These are phyloP conservation scores for Sinocyclocheilus grahami DNA, from an alignment of 2,113 vertebrate genomes.

Conservation along the genomic window DNA sequence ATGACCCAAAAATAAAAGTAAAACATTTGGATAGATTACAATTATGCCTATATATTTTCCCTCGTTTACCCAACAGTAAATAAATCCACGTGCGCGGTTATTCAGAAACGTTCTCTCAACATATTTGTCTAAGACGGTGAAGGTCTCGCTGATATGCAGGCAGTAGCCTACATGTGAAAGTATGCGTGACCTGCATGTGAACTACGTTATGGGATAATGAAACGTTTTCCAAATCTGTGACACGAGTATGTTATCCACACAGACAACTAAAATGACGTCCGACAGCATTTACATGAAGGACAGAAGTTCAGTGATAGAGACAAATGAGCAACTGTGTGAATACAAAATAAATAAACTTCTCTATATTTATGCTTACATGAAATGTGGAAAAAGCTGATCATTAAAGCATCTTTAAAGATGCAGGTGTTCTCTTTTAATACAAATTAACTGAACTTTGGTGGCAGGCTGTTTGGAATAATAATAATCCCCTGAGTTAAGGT, in stretches of 20 bases:
- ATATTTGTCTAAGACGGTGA: background rate
- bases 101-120: background rate
- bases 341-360: background rate
- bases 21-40: background rate
- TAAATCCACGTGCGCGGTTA: background rate
- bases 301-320: background rate
- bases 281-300: background rate
- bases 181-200: background rate
- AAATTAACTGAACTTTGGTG: background rate
- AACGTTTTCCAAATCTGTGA: background rate
- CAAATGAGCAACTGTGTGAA: background rate
- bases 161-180: background rate
- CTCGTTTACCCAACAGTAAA: background rate
- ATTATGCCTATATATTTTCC: too few relatives aligned
- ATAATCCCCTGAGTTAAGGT: background rate
- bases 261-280: background rate
- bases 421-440: background rate
- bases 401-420: background rate
- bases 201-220: background rate
- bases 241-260: background rate
- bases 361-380: background rate
- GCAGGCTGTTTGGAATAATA: background rate
- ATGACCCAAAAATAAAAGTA: background rate
- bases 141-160: background rate
- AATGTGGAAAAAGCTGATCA: background rate